A percentile compares a stretch with the other conserved stretches of the same genome.
Evolutionary conservation across 2,113 vertebrate genomes (phyloP).

Genomic region (Oxygymnocypris stewartii): DNA sequence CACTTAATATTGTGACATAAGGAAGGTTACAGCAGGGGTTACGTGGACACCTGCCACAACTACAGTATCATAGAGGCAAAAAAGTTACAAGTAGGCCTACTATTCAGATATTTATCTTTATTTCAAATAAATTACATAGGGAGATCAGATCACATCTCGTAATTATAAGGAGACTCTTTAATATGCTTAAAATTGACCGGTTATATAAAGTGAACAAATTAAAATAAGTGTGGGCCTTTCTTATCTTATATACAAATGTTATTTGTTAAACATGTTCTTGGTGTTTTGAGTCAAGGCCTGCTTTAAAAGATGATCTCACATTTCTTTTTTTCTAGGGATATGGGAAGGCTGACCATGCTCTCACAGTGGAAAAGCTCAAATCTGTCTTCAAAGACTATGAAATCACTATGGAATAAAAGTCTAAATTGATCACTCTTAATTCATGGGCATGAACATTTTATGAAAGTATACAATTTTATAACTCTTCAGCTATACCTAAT

Average conservation of each 20-base stretch:
- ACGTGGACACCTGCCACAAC: background rate
- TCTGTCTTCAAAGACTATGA: constrained; percentile 79
- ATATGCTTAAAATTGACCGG: background rate
- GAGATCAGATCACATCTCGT: background rate
- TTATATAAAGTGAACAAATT: background rate
- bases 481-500: background rate
- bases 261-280: background rate
- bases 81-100: background rate
- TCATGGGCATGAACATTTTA: background rate
- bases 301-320: background rate
- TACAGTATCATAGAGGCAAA: background rate
- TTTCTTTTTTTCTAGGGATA: constrained; percentile 75
- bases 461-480: background rate
- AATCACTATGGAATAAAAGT: constrained; percentile 84
- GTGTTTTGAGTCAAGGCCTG: background rate
- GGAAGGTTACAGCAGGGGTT: background rate
- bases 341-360: constrained; percentile 87
- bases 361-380: constrained; percentile 83
- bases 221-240: background rate
- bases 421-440: constrained; percentile 64
- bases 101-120: background rate
- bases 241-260: background rate
- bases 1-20: background rate
- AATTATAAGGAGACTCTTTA: background rate
- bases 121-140: background rate